Evolutionary conservation across 2,888 invertebrate species (phyloP).

Genomic region (Hermaeophaga mercurialis): DNA sequence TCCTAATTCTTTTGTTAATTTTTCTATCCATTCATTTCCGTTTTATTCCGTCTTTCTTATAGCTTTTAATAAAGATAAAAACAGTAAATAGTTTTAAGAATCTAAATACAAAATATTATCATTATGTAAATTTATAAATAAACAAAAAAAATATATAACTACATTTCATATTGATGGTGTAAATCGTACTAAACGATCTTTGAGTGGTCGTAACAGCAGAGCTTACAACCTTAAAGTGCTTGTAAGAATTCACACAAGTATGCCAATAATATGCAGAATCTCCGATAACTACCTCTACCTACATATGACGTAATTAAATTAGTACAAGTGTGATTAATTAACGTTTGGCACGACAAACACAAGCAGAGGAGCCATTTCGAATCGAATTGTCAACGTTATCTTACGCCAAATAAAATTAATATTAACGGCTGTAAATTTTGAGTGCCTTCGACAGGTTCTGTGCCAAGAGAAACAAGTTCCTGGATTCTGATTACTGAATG

Average conservation of each 20-base stretch:
- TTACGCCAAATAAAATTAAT: conserved; percentile 35
- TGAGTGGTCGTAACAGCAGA: background rate
- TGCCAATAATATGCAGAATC: conserved; percentile 19
- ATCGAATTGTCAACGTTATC: conserved; percentile 29
- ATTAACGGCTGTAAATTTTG: conserved; percentile 26
- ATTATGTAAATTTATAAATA: no score
- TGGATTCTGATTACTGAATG: conserved; percentile 7
- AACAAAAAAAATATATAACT: background rate
- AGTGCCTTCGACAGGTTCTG: conserved; percentile 20
- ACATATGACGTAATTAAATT: conserved; percentile 31
- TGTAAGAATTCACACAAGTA: conserved; percentile 18
- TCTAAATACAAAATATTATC: background rate
- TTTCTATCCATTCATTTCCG: no score
- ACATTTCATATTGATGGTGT: background rate
- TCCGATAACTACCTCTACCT: conserved; percentile 10
- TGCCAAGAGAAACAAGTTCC: conserved; percentile 11
- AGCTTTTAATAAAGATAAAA: no score
- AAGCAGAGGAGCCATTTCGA: conserved; percentile 14
- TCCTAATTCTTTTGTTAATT: no score
- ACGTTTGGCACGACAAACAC: conserved; percentile 29
- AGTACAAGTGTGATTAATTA: conserved; percentile 32
- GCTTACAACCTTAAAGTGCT: conserved; percentile 14
- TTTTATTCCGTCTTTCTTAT: no score
- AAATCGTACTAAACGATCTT: conserved; percentile 3
- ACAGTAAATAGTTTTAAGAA: no score